Evolutionary conservation across 2,797 vertebrate genomes (phyloP).

Genomic region (Megalops cyprinoides): DNA sequence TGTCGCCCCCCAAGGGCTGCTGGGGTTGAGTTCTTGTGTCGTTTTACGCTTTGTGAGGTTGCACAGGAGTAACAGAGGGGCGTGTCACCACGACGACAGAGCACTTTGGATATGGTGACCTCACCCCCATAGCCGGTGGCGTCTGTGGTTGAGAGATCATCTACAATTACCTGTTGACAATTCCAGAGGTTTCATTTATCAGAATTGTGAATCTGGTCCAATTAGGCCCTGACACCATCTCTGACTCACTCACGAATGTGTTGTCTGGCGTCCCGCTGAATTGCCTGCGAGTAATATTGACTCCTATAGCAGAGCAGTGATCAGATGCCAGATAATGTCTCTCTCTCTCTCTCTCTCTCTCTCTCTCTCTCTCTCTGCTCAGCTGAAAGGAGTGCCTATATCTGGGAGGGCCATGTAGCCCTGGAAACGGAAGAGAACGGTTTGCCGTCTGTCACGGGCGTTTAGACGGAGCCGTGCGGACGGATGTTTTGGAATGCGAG

Average conservation of each 20-base stretch:
- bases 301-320: neutral
- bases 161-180: slow-evolving; percentile 6
- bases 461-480: slow-evolving; percentile 9
- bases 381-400: neutral
- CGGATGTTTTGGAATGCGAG: slow-evolving; percentile 14
- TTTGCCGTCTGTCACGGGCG: neutral
- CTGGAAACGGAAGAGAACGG: slow-evolving; percentile 1
- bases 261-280: neutral
- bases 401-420: neutral
- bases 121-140: slow-evolving; percentile 20
- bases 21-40: neutral
- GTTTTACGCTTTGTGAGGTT: neutral
- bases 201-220: neutral
- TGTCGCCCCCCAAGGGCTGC: neutral
- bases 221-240: neutral
- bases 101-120: neutral
- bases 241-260: neutral
- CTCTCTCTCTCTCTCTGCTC: no score
- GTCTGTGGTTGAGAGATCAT: slow-evolving; percentile 4
- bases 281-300: neutral
- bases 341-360: no score
- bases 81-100: neutral
- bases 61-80: neutral
- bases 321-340: neutral
- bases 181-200: neutral